Percentiles rank a stretch among this genome's conserved stretches.
phyloP scores from a whole-genome alignment of 2,113 vertebrate species.

The Sander lucioperca region DNA sequence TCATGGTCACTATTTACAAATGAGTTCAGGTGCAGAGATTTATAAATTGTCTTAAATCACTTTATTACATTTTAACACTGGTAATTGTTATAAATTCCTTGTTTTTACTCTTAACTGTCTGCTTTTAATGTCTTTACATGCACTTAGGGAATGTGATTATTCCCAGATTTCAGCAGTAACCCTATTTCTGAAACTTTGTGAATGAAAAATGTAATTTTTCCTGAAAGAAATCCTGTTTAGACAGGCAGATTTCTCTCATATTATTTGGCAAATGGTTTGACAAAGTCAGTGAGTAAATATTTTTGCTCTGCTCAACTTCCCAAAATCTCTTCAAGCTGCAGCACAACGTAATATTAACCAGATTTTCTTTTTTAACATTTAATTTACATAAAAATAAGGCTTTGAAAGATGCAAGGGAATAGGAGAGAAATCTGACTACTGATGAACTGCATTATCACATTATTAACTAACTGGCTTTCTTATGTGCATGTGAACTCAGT shows the following conservation, averaged over 20 bases:
- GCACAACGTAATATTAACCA: neutral
- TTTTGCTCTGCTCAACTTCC: neutral
- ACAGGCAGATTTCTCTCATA: neutral
- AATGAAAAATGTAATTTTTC: slow-evolving; percentile 1
- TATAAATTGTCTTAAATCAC: neutral
- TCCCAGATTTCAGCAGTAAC: neutral
- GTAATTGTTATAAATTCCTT: neutral
- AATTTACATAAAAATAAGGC: neutral
- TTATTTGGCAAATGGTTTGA: neutral
- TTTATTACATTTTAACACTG: neutral
- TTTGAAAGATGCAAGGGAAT: neutral
- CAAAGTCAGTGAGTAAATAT: neutral
- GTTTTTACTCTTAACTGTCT: neutral
- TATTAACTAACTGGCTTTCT: neutral
- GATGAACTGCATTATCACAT: neutral
- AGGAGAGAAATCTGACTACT: neutral
- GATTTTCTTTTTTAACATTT: neutral
- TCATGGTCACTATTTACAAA: too few species aligned
- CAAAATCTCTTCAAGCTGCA: neutral
- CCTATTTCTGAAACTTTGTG: neutral
- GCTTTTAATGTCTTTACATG: neutral
- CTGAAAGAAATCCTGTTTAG: neutral
- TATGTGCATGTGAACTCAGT: neutral
- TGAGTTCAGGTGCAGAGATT: too few species aligned
- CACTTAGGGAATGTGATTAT: neutral